Base-by-base conservation (phyloP, 2,888 invertebrate genomes). In the Patella depressa region DNA sequence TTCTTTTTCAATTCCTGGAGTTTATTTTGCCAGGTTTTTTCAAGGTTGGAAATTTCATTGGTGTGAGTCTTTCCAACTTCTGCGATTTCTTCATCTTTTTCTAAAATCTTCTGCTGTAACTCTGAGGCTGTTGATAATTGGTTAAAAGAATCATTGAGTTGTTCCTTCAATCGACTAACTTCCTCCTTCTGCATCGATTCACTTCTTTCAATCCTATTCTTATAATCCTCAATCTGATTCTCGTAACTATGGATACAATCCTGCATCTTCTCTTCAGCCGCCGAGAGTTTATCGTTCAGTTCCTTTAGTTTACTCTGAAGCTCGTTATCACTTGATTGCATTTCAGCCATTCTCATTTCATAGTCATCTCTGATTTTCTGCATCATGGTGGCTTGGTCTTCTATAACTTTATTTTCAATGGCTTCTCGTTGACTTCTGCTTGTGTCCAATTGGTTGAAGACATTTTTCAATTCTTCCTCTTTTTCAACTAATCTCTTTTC, bases 211-310 rank as follows among this genome's bases (percentile, higher is more conserved):
- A 86, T 72, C 74, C 84, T 85, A 53, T 71, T 74, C 53, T 83
- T 85, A 53, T 87, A 84, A 34, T 86, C 86, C 54, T 86, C 85
- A 24, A 89, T 80, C 70, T 86, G 86, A 76, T 73, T 83, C 74
- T 90, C 88, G 80, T 89, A 88, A 72, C 79, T 85, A 77, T 88
- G 86, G 59, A 88, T 88, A 77, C 86, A 87, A 34, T 89, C 89
- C 76, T 87, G 86, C 19, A 89, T 76, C 65, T 86, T 86, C 53
- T 87, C 85, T 79, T 88, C 89, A 15, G 88, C 85, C 45, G 83
- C 82, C 3, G 79, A 80, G 45, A 89, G 81, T 76, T 89, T 88
- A 17, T 84, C 85, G 71, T 85, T 87, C 11, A 89, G 78, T 70
- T 85, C 83, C 53, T 84, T 86, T 15, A 87, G 79, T 19, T 86